Evolutionary conservation across 2,113 vertebrate genomes (phyloP), one percentile per base, ranked within the genome.

Genomic region (Rhegmatorhina hoffmannsi): DNA sequence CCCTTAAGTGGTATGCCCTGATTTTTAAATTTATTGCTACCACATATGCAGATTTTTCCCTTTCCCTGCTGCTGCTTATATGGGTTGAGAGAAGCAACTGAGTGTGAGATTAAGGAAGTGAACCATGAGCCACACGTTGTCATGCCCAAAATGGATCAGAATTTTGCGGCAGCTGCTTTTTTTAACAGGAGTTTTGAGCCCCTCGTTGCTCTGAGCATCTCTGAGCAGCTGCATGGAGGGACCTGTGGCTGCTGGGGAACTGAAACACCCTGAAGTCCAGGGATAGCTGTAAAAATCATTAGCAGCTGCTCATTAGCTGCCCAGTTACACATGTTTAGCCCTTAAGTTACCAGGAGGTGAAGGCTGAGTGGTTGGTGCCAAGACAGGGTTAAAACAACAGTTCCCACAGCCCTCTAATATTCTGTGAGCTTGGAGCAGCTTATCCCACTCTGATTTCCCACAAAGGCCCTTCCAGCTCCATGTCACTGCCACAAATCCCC

Each of bases 11-110:
- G 24, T 63, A 33, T 89, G 85, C 77, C 88, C 85, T 90, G 94
- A 52, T 96, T 97, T 95, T 95, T 81, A 70, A 77, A 84, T 86
- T 90, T 55, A 91, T 83, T 92, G 15, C 93, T 63, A 86, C 75
- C 84, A 75, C 16, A 10, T 36, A 83, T 40, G 68, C 82, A 94
- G 69, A 90, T 81, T 91, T 92, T 82, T 31, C 63, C 87, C 66
- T 70, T 70, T 80, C 55, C 46, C 68, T 26, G 21, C 76, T 88
- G 79, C 67, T 92, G 80, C 72, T 91, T 85, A 50, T n/a, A 59
- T 11, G 26, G 34, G 43, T 76, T 91, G 70, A 91, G 78, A 33
- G 90, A 84, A 92, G 89, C n/a, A 69, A 74, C 40, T 47, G 89
- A 53, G 44, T 94, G 70, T 63, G 59, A 82, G 81, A 69, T 34